These are phyloP conservation scores for Acropora yongei DNA, from an alignment of 64 coral and sea anemone genomes.

Conservation along the genomic window DNA sequence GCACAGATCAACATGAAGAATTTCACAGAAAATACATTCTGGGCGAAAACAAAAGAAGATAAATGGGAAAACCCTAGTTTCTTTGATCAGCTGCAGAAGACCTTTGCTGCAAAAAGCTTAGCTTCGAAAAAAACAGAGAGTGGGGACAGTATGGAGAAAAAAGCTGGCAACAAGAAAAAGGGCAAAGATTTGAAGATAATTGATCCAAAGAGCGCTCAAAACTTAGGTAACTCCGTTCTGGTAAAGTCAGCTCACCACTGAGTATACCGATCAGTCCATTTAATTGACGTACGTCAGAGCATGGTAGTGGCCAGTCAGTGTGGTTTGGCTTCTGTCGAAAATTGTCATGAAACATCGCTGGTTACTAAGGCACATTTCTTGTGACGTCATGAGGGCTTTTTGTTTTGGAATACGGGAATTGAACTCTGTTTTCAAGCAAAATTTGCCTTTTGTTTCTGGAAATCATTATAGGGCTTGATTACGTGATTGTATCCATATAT, in stretches of 20 bases:
- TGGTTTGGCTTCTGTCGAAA: too few relatives aligned
- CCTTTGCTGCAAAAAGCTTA: constrained; percentile 87
- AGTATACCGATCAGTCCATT: too few relatives aligned
- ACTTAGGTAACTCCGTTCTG: constrained; percentile 83
- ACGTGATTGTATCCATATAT: too few relatives aligned
- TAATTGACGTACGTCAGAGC: too few relatives aligned
- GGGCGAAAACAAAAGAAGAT: constrained; percentile 97
- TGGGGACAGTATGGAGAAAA: constrained; percentile 73
- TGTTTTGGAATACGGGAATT: too few relatives aligned
- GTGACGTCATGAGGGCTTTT: too few relatives aligned
- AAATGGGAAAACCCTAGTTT: constrained; percentile 87
- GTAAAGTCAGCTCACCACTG: neutral
- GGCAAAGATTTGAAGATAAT: constrained; percentile 83
- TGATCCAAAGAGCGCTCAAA: constrained; percentile 97
- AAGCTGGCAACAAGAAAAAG: constrained; percentile 86
- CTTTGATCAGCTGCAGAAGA: constrained; percentile 75
- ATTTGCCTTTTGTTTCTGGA: too few relatives aligned
- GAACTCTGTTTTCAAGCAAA: too few relatives aligned
- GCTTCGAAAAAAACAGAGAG: constrained; percentile 67
- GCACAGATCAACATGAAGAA: constrained; percentile 91
- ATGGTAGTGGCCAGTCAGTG: too few relatives aligned
- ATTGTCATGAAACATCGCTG: too few relatives aligned
- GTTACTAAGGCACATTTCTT: too few relatives aligned
- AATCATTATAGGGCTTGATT: too few relatives aligned
- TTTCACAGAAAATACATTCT: constrained; percentile 92